These are phyloP conservation scores for Arbacia lixula DNA, from an alignment of 53 echinoderm and acorn worm species.

Conservation along the genomic window DNA sequence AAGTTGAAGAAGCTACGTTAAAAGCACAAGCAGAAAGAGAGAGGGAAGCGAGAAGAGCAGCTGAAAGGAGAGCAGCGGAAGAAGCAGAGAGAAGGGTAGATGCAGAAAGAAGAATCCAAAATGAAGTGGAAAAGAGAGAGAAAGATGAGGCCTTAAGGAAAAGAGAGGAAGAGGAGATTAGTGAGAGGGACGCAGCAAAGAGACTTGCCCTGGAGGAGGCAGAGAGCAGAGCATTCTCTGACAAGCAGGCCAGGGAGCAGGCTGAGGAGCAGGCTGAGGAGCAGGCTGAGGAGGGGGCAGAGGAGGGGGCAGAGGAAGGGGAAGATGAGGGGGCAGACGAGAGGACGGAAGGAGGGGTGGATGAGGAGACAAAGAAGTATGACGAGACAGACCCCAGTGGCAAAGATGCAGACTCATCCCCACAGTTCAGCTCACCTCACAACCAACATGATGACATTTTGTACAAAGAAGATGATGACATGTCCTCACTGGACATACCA, in stretches of 20 bases:
- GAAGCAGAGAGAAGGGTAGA: constrained; percentile 37
- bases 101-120: constrained; percentile 1
- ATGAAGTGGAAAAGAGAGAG: constrained; percentile 10
- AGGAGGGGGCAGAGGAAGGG: constrained; percentile 20
- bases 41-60: constrained; percentile 44
- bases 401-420: not conserved
- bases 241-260: constrained; percentile 14
- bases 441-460: not conserved
- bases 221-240: constrained; percentile 26
- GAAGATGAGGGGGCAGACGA: constrained; percentile 2
- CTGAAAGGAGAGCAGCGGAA: constrained; percentile 47
- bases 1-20: constrained; percentile 31
- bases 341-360: constrained; percentile 12
- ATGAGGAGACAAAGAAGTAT: constrained; percentile 19
- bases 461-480: constrained; percentile 17
- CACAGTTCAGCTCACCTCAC: not conserved
- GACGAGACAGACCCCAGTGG: constrained; percentile 8
- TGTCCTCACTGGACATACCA: constrained; percentile 1
- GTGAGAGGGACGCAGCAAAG: constrained; percentile 27
- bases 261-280: not conserved
- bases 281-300: not conserved
- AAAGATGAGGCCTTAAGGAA: constrained; percentile 6
- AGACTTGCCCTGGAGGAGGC: constrained; percentile 24
- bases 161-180: constrained; percentile 17
- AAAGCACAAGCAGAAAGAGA: constrained; percentile 34